phyloP scores from a whole-genome alignment of 2,888 invertebrate genomes.

The Morinoia aosen region DNA sequence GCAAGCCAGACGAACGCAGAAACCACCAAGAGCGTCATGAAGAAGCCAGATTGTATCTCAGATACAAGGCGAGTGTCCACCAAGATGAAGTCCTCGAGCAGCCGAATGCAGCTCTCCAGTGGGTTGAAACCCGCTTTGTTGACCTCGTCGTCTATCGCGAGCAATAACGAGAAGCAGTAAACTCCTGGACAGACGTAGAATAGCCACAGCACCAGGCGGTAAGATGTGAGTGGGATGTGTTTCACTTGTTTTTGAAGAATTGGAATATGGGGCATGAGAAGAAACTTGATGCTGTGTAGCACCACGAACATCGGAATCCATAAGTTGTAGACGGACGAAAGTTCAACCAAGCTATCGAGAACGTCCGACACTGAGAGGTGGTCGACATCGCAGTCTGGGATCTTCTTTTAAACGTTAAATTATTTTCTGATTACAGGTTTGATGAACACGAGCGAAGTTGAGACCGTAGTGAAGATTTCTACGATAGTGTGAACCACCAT shows the following conservation, averaged over 20 bases:
- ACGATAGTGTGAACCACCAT: neutral
- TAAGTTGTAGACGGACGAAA: neutral
- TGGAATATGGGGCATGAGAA: neutral
- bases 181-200: neutral
- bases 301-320: neutral
- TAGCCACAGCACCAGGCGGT: neutral
- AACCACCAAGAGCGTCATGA: neutral
- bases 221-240: neutral
- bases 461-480: neutral
- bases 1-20: neutral
- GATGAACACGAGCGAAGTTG: neutral
- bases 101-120: neutral
- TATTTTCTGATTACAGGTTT: neutral
- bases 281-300: neutral
- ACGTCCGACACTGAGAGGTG: neutral
- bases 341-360: neutral
- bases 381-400: neutral
- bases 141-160: neutral
- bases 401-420: neutral
- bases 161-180: neutral
- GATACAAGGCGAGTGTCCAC: neutral
- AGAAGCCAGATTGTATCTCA: neutral
- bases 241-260: neutral
- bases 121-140: neutral
- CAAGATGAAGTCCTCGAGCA: neutral